phyloP scores from a whole-genome alignment of 2,113 vertebrate species.

The Solea solea region DNA sequence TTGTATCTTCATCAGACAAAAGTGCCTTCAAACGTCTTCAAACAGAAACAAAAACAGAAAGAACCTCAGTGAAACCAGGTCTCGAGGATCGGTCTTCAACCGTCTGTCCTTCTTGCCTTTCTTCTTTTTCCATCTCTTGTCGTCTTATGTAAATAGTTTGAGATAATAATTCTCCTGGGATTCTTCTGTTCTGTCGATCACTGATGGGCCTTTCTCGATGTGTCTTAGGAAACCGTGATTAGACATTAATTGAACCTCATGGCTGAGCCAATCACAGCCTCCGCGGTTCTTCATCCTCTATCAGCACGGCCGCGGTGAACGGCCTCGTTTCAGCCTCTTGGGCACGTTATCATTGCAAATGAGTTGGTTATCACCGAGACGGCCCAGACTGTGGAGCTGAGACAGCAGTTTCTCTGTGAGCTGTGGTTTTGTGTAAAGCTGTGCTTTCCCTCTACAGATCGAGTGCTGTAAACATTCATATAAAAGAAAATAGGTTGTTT shows the following conservation, averaged over 20 bases:
- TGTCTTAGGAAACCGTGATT: constrained; percentile 45
- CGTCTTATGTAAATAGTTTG: constrained; percentile 16
- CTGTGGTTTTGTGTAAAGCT: constrained; percentile 19
- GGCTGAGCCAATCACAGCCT: constrained; percentile 52
- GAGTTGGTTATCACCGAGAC: constrained; percentile 62
- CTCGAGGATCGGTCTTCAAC: too few species aligned
- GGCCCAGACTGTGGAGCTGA: constrained; percentile 18
- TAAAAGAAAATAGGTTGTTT: constrained; percentile 26
- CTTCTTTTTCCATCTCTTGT: background rate
- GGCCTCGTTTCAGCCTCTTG: constrained; percentile 63
- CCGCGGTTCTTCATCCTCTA: constrained; percentile 42
- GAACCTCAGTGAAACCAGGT: too few species aligned
- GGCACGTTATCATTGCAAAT: constrained; percentile 69
- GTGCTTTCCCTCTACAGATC: constrained; percentile 13
- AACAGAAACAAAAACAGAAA: too few species aligned
- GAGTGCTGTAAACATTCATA: constrained; percentile 2
- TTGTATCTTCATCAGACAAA: too few species aligned
- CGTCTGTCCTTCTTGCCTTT: too few species aligned
- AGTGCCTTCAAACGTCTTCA: too few species aligned
- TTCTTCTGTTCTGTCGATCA: constrained; percentile 57
- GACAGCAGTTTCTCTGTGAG: constrained; percentile 29
- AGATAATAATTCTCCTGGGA: constrained; percentile 37
- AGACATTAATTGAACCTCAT: constrained; percentile 65
- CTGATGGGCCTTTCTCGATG: constrained; percentile 52
- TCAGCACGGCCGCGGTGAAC: constrained; percentile 51